Conservation (phyloP, 2,797 vertebrate species). For the Sebastes elongatus region DNA sequence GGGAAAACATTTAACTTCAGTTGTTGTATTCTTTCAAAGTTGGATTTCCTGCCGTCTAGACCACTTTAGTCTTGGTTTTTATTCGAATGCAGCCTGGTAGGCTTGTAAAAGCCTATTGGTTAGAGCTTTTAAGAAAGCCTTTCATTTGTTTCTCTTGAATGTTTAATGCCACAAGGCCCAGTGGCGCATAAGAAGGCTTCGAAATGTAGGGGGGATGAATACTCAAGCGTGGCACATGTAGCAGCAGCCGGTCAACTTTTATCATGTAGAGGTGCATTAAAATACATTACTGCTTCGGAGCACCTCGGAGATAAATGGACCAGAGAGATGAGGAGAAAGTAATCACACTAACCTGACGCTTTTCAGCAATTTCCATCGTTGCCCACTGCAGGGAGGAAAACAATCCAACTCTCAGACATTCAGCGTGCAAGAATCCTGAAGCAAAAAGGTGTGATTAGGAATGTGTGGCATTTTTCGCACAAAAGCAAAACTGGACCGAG, state of each 20-base stretch:
- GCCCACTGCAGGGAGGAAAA: slow-evolving; percentile 5
- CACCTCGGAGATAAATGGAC: slow-evolving; percentile 63
- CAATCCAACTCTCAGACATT: slow-evolving; percentile 33
- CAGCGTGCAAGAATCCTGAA: slow-evolving; percentile 31
- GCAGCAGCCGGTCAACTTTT: slow-evolving; percentile 65
- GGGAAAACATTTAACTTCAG: slow-evolving; percentile 73
- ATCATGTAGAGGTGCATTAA: slow-evolving; percentile 61
- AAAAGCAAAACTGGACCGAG: slow-evolving; percentile 17
- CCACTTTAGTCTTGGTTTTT: slow-evolving; percentile 74
- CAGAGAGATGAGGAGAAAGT: slow-evolving; percentile 40
- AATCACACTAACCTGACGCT: slow-evolving; percentile 57
- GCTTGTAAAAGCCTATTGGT: slow-evolving; percentile 79
- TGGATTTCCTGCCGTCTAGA: slow-evolving; percentile 82
- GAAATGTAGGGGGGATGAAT: slow-evolving; percentile 42
- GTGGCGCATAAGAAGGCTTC: slow-evolving; percentile 50
- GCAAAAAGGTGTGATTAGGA: slow-evolving; percentile 37
- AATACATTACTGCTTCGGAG: slow-evolving; percentile 52
- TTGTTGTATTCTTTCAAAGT: slow-evolving; percentile 72
- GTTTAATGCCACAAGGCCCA: slow-evolving; percentile 73
- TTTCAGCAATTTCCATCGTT: slow-evolving; percentile 52
- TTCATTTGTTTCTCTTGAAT: slow-evolving; percentile 80
- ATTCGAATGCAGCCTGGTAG: slow-evolving; percentile 66
- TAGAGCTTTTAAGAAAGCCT: slow-evolving; percentile 75
- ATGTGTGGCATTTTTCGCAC: slow-evolving; percentile 28
- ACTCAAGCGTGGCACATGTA: slow-evolving; percentile 49